phyloP scores from a whole-genome alignment of 2,888 invertebrate species.

The Aspidapion aeneum region DNA sequence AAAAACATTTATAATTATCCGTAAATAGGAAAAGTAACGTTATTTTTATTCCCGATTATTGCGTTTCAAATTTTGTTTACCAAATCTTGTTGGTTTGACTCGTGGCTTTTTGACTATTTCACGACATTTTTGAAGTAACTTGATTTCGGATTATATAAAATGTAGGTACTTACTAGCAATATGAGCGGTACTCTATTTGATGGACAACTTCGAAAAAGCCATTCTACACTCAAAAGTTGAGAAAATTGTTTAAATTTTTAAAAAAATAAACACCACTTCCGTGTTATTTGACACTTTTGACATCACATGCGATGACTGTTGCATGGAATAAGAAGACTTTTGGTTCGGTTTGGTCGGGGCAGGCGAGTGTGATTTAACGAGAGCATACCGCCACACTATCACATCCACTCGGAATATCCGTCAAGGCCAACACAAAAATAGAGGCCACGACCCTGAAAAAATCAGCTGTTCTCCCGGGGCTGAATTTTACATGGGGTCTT shows the following conservation, averaged over 20 bases:
- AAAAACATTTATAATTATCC: no score
- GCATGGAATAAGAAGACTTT: no score
- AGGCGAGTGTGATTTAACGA: no score
- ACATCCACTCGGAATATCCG: no score
- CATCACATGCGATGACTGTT: neutral
- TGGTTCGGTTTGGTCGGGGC: no score
- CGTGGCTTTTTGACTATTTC: neutral
- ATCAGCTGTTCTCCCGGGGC: no score
- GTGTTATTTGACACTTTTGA: neutral
- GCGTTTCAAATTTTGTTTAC: neutral
- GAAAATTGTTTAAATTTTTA: neutral
- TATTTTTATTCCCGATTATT: neutral
- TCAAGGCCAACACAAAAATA: no score
- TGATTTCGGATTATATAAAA: neutral
- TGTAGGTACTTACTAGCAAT: neutral
- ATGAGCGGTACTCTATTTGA: neutral
- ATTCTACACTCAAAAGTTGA: neutral
- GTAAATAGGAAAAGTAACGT: no score
- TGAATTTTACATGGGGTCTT: no score
- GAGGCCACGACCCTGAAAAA: no score
- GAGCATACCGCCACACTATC: no score
- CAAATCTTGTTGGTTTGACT: neutral
- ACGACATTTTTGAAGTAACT: neutral
- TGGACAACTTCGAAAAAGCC: neutral
- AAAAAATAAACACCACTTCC: neutral